phyloP scores from a whole-genome alignment of 2,797 vertebrate genomes.

The Spizella passerina region DNA sequence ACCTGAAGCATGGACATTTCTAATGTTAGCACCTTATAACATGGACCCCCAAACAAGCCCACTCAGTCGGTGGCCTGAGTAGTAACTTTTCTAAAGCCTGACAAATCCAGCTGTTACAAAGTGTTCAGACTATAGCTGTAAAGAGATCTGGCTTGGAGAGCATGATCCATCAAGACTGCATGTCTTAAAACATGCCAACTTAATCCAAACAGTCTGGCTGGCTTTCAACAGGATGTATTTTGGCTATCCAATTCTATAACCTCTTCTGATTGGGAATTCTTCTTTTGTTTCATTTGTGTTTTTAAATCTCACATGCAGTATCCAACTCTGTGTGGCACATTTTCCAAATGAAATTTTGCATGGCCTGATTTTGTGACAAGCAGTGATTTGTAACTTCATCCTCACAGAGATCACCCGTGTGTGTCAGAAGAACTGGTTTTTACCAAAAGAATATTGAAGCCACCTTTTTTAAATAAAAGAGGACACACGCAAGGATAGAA shows the following conservation, averaged over 20 bases:
- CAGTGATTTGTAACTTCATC: neutral
- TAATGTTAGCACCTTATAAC: neutral
- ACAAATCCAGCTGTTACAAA: neutral
- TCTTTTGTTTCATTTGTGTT: slow-evolving; percentile 14
- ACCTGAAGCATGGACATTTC: neutral
- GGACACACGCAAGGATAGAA: neutral
- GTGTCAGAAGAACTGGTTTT: neutral
- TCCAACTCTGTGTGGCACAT: neutral
- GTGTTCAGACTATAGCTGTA: neutral
- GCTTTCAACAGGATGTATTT: neutral
- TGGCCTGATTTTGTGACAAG: neutral
- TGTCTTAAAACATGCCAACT: neutral
- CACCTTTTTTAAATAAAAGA: neutral
- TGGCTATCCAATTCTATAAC: neutral
- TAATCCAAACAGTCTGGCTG: neutral
- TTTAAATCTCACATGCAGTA: neutral
- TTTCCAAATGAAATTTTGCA: neutral
- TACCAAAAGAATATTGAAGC: neutral
- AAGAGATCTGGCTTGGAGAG: neutral
- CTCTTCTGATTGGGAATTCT: neutral
- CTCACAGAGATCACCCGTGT: neutral
- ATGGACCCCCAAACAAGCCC: neutral
- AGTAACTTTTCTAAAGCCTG: neutral
- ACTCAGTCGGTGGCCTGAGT: neutral
- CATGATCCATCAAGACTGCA: neutral